Percentiles rank a stretch among this genome's conserved stretches.
phyloP scores from a whole-genome alignment of 1,140 invertebrate species.

The Apis laboriosa region DNA sequence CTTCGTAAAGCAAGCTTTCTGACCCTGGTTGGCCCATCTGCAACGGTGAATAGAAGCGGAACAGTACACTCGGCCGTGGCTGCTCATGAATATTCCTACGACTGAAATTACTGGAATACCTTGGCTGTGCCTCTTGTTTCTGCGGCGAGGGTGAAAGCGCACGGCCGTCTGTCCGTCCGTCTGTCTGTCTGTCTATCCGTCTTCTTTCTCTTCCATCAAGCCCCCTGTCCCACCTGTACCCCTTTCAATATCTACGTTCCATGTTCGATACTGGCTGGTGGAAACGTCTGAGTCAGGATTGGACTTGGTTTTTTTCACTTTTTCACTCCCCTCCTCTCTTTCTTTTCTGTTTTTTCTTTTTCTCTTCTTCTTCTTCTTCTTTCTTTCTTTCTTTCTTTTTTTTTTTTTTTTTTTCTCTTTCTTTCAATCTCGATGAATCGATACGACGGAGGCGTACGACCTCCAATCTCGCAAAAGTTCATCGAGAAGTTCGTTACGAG shows the following conservation, averaged over 20 bases:
- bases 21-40: slow-evolving; percentile 71
- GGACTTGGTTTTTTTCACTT: not conserved
- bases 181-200: not conserved
- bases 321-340: not conserved
- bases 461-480: too few relatives aligned
- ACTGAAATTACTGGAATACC: slow-evolving; percentile 72
- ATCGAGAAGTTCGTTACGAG: not conserved
- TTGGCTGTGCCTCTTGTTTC: slow-evolving; percentile 60
- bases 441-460: not conserved
- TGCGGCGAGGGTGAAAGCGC: slow-evolving; percentile 36
- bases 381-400: not conserved
- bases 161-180: slow-evolving; percentile 3
- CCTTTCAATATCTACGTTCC: not conserved
- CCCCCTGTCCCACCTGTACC: not conserved
- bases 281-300: not conserved
- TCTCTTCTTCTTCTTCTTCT: not conserved
- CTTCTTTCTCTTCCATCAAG: slow-evolving; percentile 2
- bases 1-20: slow-evolving; percentile 76
- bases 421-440: not conserved
- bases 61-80: slow-evolving; percentile 64
- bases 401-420: too few relatives aligned
- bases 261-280: not conserved
- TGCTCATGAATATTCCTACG: slow-evolving; percentile 77
- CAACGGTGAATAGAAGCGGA: slow-evolving; percentile 71
- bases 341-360: not conserved